These are phyloP conservation scores for Drosophila subsilvestris DNA, from an alignment of 2,888 invertebrate genomes.

Conservation along the genomic window DNA sequence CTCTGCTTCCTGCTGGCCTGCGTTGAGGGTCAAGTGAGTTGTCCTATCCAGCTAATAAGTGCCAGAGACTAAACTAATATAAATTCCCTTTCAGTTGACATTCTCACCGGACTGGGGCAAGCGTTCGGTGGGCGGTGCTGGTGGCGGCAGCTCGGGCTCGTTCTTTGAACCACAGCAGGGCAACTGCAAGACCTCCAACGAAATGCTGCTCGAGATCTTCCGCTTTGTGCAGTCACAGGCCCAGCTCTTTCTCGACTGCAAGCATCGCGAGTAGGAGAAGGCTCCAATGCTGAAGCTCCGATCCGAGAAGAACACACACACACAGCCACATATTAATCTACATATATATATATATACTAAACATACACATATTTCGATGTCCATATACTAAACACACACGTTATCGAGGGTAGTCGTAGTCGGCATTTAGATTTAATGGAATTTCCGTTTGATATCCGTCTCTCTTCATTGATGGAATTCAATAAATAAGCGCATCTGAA, in stretches of 20 bases:
- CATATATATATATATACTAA: constrained; percentile 14
- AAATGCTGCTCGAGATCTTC: constrained; percentile 83
- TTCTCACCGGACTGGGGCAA: constrained; percentile 83
- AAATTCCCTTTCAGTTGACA: constrained; percentile 63
- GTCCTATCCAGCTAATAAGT: neutral
- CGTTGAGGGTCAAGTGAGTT: constrained; percentile 72
- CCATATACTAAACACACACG: constrained; percentile 49
- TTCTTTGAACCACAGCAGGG: constrained; percentile 76
- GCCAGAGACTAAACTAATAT: neutral
- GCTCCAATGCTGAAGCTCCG: neutral
- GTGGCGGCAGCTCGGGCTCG: constrained; percentile 40
- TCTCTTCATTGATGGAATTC: constrained; percentile 36
- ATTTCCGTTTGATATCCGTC: constrained; percentile 53
- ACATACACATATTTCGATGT: constrained; percentile 34
- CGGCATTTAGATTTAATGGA: constrained; percentile 81
- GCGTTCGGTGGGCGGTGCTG: constrained; percentile 65
- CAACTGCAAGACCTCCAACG: constrained; percentile 81
- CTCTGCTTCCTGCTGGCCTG: constrained; percentile 71
- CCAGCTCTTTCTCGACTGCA: constrained; percentile 80
- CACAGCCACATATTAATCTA: constrained; percentile 30
- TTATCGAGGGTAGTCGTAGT: constrained; percentile 81
- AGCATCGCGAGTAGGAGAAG: constrained; percentile 75
- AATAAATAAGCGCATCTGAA: constrained; percentile 71
- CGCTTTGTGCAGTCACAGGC: constrained; percentile 82
- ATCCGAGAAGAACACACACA: constrained; percentile 24